Evolutionary conservation across 2,113 vertebrate genomes (phyloP).

Genomic region (Mormoops blainvillei): DNA sequence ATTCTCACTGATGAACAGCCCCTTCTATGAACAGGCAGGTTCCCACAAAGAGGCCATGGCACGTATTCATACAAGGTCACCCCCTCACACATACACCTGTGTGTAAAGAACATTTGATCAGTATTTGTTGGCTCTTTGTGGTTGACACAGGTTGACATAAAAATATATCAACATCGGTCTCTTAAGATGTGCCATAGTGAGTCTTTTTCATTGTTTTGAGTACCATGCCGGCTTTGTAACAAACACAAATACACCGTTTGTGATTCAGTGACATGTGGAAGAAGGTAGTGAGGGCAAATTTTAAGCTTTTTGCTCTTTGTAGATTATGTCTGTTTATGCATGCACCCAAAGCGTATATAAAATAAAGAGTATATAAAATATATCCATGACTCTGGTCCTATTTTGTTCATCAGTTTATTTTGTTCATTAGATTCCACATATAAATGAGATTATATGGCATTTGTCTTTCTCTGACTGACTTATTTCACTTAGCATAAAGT

Average conservation of each 20-base stretch:
- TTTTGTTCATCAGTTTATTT: no score
- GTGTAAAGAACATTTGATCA: neutral
- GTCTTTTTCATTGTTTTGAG: neutral
- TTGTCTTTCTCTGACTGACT: no score
- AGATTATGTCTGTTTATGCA: neutral
- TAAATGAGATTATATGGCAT: no score
- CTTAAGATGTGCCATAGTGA: neutral
- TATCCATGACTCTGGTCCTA: neutral
- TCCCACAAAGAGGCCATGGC: neutral
- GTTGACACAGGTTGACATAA: neutral
- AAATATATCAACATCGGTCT: neutral
- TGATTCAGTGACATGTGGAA: neutral
- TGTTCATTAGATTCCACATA: no score
- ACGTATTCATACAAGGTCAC: neutral
- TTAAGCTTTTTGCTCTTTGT: slow-evolving; percentile 3
- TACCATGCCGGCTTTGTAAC: neutral
- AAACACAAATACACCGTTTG: neutral
- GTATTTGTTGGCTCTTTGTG: slow-evolving; percentile 7
- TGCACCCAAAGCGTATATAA: neutral
- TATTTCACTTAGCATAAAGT: no score
- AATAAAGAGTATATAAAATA: neutral
- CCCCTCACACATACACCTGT: neutral
- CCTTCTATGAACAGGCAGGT: neutral
- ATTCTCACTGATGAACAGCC: neutral
- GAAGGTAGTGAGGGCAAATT: neutral